A percentile compares a stretch with the other conserved stretches of the same genome.
Conservation (phyloP, 2,888 invertebrate species). For the Dynastes hyllus region DNA sequence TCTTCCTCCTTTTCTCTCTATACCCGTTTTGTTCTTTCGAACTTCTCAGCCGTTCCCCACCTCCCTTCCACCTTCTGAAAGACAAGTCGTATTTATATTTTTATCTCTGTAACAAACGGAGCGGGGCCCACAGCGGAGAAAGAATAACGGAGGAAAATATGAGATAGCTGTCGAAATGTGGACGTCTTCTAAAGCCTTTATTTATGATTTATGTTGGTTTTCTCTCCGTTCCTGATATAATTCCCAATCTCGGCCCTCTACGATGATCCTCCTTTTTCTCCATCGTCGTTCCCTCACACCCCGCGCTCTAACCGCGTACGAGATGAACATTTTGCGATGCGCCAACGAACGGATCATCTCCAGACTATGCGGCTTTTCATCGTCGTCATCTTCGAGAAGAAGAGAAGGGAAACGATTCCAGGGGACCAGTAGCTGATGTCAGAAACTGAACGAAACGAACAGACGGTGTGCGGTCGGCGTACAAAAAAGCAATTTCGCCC, state of each 20-base stretch:
- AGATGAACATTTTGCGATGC: constrained; percentile 55
- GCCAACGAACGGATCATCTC: constrained; percentile 51
- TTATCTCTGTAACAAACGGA: constrained; percentile 67
- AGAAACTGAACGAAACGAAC: constrained; percentile 27
- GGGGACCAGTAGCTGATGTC: constrained; percentile 25
- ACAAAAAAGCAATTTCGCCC: constrained; percentile 51
- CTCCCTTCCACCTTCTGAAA: constrained; percentile 54
- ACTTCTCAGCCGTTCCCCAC: too few species aligned
- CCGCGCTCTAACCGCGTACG: constrained; percentile 24
- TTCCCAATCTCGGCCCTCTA: constrained; percentile 55
- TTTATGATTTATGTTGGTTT: constrained; percentile 64
- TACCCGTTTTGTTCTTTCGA: too few species aligned
- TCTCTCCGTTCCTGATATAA: constrained; percentile 57
- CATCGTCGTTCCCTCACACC: neutral
- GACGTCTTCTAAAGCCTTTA: constrained; percentile 63
- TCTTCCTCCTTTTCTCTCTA: too few species aligned
- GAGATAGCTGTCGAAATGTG: constrained; percentile 67
- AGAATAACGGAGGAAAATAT: constrained; percentile 61
- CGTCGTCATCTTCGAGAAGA: neutral
- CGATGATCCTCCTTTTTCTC: constrained; percentile 34
- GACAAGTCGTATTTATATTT: constrained; percentile 69
- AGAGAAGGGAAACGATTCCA: constrained; percentile 19
- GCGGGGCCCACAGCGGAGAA: constrained; percentile 59
- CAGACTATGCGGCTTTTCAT: constrained; percentile 39
- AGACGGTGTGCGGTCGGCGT: constrained; percentile 26